Conservation (phyloP, 2,113 vertebrate species). For the Tyrannus savana region DNA sequence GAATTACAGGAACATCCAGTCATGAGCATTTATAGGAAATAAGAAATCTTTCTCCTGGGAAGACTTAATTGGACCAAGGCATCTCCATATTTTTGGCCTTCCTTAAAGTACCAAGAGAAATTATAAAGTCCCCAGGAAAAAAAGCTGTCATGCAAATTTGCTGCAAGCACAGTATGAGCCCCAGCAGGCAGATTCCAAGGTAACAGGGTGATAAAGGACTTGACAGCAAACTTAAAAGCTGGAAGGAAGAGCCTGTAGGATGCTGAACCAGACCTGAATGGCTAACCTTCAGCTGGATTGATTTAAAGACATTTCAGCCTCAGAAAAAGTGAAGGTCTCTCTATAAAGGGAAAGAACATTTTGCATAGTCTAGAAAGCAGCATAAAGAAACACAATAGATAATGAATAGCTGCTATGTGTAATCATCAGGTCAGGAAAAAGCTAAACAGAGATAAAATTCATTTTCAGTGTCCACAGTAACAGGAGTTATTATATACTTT, state of each 20-base stretch:
- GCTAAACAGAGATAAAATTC: not conserved
- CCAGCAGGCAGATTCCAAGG: slow-evolving; percentile 5
- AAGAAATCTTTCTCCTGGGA: not conserved
- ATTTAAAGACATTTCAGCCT: not conserved
- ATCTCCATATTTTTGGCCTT: not conserved
- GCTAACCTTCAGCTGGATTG: not conserved
- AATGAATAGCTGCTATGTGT: not conserved
- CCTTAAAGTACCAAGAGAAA: not conserved
- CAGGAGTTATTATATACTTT: not conserved
- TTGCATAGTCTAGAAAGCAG: not conserved
- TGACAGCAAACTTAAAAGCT: slow-evolving; percentile 2
- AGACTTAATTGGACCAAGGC: not conserved
- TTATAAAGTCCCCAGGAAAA: not conserved
- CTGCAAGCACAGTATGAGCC: not conserved
- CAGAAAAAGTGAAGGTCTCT: not conserved
- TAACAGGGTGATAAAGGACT: not conserved
- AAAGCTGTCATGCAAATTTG: not conserved
- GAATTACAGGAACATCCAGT: not conserved
- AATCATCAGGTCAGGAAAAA: not conserved
- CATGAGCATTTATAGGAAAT: not conserved
- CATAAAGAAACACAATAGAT: not conserved
- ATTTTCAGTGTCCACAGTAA: not conserved
- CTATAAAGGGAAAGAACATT: not conserved
- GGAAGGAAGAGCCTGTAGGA: not conserved
- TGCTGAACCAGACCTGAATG: not conserved